Conservation (phyloP, 2,113 vertebrate species). For the Clinocottus analis region DNA sequence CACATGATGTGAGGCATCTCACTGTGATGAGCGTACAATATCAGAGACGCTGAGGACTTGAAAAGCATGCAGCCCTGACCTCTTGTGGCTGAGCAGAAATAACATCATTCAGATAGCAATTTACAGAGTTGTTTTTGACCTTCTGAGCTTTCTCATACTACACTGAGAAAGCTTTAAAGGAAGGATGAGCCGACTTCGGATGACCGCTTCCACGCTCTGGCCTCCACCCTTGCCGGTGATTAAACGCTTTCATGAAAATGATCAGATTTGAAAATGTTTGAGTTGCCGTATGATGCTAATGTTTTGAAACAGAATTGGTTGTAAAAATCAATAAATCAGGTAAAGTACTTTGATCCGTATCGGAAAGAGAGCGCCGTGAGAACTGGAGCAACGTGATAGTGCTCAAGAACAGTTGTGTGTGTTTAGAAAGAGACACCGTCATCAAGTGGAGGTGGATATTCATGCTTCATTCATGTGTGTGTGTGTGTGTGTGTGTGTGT, state of each 20-base stretch:
- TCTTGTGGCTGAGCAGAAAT: conserved; percentile 53
- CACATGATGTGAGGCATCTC: not conserved
- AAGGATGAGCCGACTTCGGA: not conserved
- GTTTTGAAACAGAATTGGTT: not conserved
- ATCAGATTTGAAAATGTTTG: not conserved
- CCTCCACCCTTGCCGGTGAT: not conserved
- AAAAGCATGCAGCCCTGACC: conserved; percentile 59
- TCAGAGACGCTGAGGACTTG: not conserved
- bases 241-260: not conserved
- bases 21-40: not conserved
- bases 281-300: not conserved
- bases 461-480: conserved; percentile 10
- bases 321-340: not conserved
- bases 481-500: conserved; percentile 12
- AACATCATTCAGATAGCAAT: not conserved
- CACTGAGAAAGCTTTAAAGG: not conserved
- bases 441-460: conserved; percentile 54
- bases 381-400: not conserved
- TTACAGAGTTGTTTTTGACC: not conserved
- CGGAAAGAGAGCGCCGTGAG: not conserved
- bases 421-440: conserved; percentile 17
- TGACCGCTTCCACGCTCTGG: not conserved
- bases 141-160: too few relatives aligned
- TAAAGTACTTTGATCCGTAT: not conserved
- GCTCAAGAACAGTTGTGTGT: not conserved